These are phyloP conservation scores for Cuculus canorus DNA, from an alignment of 2,797 vertebrate genomes.

Conservation along the genomic window DNA sequence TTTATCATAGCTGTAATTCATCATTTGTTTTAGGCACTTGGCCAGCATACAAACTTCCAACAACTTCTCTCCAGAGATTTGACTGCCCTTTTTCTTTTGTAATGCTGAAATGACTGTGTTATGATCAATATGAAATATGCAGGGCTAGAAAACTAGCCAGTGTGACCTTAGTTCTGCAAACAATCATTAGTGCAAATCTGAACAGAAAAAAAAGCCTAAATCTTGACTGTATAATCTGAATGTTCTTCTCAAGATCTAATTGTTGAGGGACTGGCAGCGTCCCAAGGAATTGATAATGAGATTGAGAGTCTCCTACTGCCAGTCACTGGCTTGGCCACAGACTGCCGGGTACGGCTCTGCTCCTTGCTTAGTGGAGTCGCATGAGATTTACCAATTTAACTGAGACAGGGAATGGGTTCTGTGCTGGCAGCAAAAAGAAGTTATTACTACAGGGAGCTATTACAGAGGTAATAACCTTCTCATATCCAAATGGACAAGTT, in stretches of 20 bases:
- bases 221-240: constrained; percentile 60
- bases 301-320: constrained; percentile 48
- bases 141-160: constrained; percentile 14
- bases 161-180: constrained; percentile 58
- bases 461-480: neutral
- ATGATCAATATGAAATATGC: constrained; percentile 49
- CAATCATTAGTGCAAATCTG: constrained; percentile 50
- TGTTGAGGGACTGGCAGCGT: constrained; percentile 55
- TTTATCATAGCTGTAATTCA: constrained; percentile 12
- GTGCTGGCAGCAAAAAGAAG: neutral
- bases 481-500: neutral
- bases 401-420: neutral
- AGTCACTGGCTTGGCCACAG: neutral
- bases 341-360: neutral
- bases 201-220: neutral
- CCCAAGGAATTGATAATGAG: constrained; percentile 61
- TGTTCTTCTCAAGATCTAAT: constrained; percentile 63
- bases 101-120: constrained; percentile 23
- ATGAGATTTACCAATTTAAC: neutral
- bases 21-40: neutral
- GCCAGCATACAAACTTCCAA: constrained; percentile 5
- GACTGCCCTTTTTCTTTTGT: constrained; percentile 31
- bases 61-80: neutral
- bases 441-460: neutral
- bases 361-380: neutral